Evolutionary conservation across 2,797 vertebrate species (phyloP).

Genomic region (Cynopterus sphinx): DNA sequence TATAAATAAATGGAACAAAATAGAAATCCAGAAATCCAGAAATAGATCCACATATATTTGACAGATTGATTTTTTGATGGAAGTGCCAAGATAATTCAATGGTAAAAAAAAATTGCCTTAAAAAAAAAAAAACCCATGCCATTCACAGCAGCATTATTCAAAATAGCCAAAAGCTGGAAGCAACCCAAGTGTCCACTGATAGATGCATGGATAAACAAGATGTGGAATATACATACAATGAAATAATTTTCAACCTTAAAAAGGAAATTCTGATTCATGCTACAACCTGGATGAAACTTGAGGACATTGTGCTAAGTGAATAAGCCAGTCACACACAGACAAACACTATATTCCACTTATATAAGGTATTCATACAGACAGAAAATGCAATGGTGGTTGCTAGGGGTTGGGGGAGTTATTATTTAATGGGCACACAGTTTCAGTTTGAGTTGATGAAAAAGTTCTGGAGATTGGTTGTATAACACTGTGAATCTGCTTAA

Average conservation of each 20-base stretch:
- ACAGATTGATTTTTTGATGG: neutral
- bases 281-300: neutral
- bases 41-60: neutral
- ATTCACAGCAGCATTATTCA: neutral
- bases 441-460: neutral
- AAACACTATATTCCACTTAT: neutral
- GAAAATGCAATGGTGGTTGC: neutral
- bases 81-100: neutral
- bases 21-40: neutral
- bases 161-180: neutral
- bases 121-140: neutral
- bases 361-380: neutral
- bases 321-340: neutral
- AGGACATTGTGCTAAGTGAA: conserved; percentile 1
- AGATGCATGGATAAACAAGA: neutral
- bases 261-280: neutral
- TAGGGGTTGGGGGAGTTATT: neutral
- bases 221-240: neutral
- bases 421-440: neutral
- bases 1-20: neutral
- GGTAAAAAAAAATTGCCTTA: neutral
- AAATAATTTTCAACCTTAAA: neutral
- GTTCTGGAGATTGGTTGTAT: neutral
- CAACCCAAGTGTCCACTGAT: neutral
- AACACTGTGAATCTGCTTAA: neutral